Evolutionary conservation across 1,140 invertebrate species (phyloP).

Genomic region (Sycophila sp.): DNA sequence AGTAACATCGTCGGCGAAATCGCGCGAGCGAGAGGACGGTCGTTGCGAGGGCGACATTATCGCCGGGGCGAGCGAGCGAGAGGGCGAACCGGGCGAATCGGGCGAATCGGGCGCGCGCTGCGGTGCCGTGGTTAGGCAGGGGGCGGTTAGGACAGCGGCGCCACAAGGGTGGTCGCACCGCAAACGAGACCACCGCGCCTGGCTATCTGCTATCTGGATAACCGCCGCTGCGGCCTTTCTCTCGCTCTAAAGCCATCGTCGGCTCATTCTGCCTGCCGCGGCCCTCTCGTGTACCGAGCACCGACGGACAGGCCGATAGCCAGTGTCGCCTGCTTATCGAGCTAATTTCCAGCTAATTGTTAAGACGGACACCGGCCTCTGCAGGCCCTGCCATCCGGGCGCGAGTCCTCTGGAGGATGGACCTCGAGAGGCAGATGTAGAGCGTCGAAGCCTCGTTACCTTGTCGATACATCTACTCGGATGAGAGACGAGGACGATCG

Average conservation of each 20-base stretch:
- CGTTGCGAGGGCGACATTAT: conserved; percentile 53
- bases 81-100: neutral
- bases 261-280: neutral
- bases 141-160: conserved; percentile 55
- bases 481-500: conserved; percentile 19
- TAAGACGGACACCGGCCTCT: conserved; percentile 23
- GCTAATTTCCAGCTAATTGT: conserved; percentile 48
- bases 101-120: conserved; percentile 38
- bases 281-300: neutral
- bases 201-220: conserved; percentile 65
- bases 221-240: conserved; percentile 56
- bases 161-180: conserved; percentile 62
- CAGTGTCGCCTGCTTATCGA: conserved; percentile 44
- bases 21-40: conserved; percentile 40
- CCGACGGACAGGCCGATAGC: conserved; percentile 28
- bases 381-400: neutral
- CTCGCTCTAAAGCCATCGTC: conserved; percentile 8
- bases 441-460: neutral
- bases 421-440: neutral
- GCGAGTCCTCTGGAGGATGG: too few species aligned
- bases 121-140: conserved; percentile 44
- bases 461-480: neutral
- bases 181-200: conserved; percentile 63
- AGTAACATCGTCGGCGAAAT: neutral
- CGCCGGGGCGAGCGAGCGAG: conserved; percentile 25